Conservation (phyloP, 1,140 invertebrate genomes). For the Pachypeltis micranthus region DNA sequence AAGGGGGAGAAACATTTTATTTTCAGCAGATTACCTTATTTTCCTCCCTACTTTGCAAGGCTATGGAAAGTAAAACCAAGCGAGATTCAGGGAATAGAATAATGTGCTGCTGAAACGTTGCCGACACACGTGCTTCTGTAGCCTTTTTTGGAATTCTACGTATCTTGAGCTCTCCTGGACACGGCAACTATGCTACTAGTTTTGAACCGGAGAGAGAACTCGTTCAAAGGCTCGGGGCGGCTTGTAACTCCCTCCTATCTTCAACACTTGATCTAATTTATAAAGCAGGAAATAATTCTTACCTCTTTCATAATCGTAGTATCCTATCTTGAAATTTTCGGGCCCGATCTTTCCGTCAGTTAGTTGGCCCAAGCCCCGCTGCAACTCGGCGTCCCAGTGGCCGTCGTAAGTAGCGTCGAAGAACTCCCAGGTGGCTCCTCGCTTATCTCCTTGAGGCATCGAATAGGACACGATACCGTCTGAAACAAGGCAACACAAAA, state of each 20-base stretch:
- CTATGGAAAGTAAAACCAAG: too few relatives aligned
- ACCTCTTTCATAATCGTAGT: slow-evolving; percentile 40
- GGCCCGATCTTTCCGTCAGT: slow-evolving; percentile 55
- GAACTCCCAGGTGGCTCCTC: slow-evolving; percentile 57
- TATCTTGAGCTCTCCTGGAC: too few relatives aligned
- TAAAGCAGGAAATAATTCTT: slow-evolving; percentile 16
- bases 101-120: too few relatives aligned
- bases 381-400: slow-evolving; percentile 46
- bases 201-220: too few relatives aligned
- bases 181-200: too few relatives aligned
- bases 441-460: slow-evolving; percentile 66
- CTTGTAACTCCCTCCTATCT: background rate
- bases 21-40: too few relatives aligned
- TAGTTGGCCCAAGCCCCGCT: slow-evolving; percentile 56
- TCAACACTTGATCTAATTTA: background rate
- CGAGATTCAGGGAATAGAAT: too few relatives aligned
- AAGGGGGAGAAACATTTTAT: too few relatives aligned
- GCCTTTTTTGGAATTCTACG: too few relatives aligned
- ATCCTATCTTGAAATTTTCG: slow-evolving; percentile 52
- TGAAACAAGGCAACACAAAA: slow-evolving; percentile 33
- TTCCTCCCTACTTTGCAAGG: too few relatives aligned
- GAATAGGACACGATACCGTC: slow-evolving; percentile 68
- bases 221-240: background rate
- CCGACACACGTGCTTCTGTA: too few relatives aligned
- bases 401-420: slow-evolving; percentile 73